phyloP scores from a whole-genome alignment of 2,113 vertebrate species.

The Phalacrocorax carbo region DNA sequence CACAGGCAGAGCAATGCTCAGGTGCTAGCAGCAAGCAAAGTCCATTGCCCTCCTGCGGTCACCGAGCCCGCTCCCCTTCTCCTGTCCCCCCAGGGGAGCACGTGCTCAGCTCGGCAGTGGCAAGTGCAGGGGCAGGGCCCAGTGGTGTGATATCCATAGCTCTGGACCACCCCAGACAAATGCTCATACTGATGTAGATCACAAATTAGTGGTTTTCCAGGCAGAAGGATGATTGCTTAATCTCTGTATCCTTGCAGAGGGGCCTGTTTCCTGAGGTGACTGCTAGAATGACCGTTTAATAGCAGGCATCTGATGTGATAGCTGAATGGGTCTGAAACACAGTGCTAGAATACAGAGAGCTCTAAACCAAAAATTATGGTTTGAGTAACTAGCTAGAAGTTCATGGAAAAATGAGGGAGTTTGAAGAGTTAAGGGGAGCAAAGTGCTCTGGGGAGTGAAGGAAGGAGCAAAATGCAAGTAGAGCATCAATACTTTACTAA shows the following conservation, averaged over 20 bases:
- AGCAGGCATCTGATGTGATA: background rate
- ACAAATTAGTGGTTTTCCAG: background rate
- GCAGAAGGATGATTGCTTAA: background rate
- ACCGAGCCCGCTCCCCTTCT: background rate
- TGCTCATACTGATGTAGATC: background rate
- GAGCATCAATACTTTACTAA: background rate
- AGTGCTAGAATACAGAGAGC: background rate
- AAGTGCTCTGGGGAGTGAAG: background rate
- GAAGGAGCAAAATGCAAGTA: background rate
- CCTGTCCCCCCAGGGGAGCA: background rate
- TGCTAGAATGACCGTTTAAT: background rate
- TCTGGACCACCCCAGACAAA: background rate
- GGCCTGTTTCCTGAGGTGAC: background rate
- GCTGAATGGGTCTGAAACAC: background rate
- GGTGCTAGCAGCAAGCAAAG: background rate
- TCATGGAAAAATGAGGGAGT: background rate
- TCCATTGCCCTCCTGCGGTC: background rate
- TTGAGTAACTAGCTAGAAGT: background rate
- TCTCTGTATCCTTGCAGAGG: background rate
- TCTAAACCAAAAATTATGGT: background rate
- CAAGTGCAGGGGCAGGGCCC: background rate
- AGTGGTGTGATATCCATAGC: too few species aligned
- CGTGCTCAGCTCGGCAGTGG: fast-evolving
- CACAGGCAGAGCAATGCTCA: fast-evolving
- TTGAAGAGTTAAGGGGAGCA: background rate